phyloP scores from a whole-genome alignment of 1,140 invertebrate genomes.

The Zaprionus tsacasi region DNA sequence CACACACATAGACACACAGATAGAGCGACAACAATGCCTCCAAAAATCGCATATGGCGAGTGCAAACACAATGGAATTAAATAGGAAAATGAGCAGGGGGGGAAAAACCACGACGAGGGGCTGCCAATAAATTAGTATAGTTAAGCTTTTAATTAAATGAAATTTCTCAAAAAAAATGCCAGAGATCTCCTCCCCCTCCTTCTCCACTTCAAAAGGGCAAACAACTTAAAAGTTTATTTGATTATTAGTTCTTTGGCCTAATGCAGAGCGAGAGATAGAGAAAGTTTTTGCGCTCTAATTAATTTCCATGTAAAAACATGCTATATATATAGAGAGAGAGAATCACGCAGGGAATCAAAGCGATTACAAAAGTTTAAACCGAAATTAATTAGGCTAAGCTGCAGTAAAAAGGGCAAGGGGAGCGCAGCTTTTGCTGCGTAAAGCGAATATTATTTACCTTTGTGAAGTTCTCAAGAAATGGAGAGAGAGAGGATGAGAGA shows the following conservation, averaged over 20 bases:
- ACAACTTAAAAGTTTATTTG: constrained; percentile 15
- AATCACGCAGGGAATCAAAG: not conserved
- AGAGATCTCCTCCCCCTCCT: not conserved
- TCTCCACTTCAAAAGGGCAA: not conserved
- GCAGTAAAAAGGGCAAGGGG: not conserved
- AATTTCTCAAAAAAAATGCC: constrained; percentile 41
- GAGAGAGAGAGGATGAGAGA: not conserved
- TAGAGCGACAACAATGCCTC: constrained; percentile 31
- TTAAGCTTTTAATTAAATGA: constrained; percentile 75
- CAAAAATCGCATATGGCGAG: constrained; percentile 41
- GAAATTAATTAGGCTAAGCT: not conserved
- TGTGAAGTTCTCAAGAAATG: too few relatives aligned
- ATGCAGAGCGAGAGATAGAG: too few relatives aligned
- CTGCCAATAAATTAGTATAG: constrained; percentile 67
- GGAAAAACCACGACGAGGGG: not conserved
- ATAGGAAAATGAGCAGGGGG: not conserved
- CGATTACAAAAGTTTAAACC: not conserved
- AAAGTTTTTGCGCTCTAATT: not conserved
- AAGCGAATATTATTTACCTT: not conserved
- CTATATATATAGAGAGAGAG: not conserved
- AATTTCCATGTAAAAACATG: not conserved
- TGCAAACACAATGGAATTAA: constrained; percentile 55
- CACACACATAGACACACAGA: constrained; percentile 26
- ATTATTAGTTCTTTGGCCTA: not conserved
- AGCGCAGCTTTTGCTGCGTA: not conserved